Evolutionary conservation across 2,888 invertebrate species (phyloP).

Genomic region (Cheilosia grossa): DNA sequence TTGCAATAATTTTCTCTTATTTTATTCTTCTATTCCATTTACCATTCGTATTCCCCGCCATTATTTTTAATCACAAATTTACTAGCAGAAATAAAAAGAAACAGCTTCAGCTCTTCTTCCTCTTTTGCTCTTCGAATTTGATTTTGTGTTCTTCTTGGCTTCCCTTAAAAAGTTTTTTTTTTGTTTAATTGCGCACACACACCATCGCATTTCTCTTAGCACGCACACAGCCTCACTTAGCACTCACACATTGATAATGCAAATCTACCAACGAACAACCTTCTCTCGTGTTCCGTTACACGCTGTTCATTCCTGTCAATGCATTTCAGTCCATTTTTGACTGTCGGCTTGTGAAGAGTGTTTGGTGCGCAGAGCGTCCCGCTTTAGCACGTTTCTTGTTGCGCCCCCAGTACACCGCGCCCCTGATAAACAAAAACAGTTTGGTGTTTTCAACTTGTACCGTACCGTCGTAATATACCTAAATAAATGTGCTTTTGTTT

Average conservation of each 20-base stretch:
- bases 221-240: not conserved
- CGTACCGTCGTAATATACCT: slow-evolving; percentile 15
- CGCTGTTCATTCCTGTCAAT: slow-evolving; percentile 48
- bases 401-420: slow-evolving; percentile 62
- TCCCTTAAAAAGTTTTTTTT: slow-evolving; percentile 25
- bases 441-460: slow-evolving; percentile 41
- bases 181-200: not conserved
- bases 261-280: slow-evolving; percentile 27
- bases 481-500: slow-evolving; percentile 63
- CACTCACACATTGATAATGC: slow-evolving; percentile 22
- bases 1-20: no score
- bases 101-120: not conserved
- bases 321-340: slow-evolving; percentile 72
- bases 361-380: slow-evolving; percentile 48
- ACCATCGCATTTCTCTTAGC: slow-evolving; percentile 26
- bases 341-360: slow-evolving; percentile 66
- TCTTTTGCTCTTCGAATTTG: not conserved
- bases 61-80: not conserved
- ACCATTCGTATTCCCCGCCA: no score
- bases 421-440: slow-evolving; percentile 65
- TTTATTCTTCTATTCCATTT: no score
- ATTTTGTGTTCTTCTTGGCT: slow-evolving; percentile 12
- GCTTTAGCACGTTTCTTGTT: slow-evolving; percentile 60
- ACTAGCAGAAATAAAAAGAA: not conserved
- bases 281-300: slow-evolving; percentile 65